A percentile compares a stretch with the other conserved stretches of the same genome.
Evolutionary conservation across 2,113 vertebrate genomes (phyloP).

Genomic region (Typhlomys cinereus): DNA sequence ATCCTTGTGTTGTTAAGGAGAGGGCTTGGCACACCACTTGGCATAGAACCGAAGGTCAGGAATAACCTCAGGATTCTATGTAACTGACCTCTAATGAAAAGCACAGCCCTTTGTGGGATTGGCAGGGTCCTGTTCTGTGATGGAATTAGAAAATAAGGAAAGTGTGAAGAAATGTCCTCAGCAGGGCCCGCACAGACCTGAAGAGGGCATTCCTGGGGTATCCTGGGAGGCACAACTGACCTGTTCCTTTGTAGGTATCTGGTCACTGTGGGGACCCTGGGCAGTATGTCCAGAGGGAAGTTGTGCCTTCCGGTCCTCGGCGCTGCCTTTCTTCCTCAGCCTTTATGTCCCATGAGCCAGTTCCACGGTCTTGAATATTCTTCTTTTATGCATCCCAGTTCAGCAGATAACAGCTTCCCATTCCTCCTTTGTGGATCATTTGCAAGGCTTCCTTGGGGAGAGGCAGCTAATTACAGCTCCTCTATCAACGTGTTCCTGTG

Average conservation of each 20-base stretch:
- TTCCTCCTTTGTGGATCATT: not conserved
- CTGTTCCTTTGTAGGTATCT: not conserved
- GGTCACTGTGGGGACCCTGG: not conserved
- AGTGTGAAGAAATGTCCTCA: not conserved
- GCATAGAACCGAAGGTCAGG: not conserved
- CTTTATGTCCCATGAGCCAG: not conserved
- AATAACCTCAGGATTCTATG: not conserved
- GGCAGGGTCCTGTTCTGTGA: not conserved
- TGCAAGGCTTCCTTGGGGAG: not conserved
- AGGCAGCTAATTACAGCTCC: conserved; percentile 20
- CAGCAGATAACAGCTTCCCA: not conserved
- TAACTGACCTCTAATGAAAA: not conserved
- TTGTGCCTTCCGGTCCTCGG: not conserved
- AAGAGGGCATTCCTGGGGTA: not conserved
- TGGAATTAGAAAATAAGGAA: not conserved
- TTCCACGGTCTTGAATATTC: not conserved
- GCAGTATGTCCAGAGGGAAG: not conserved
- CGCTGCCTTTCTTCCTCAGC: not conserved
- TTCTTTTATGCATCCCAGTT: not conserved
- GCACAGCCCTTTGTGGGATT: not conserved
- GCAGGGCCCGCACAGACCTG: not conserved
- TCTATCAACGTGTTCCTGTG: not conserved
- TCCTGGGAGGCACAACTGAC: not conserved
- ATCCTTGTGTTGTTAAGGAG: not conserved
- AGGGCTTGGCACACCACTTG: not conserved